These are phyloP conservation scores for Clitarchus hookeri DNA, from an alignment of 2,888 invertebrate species.

Conservation along the genomic window DNA sequence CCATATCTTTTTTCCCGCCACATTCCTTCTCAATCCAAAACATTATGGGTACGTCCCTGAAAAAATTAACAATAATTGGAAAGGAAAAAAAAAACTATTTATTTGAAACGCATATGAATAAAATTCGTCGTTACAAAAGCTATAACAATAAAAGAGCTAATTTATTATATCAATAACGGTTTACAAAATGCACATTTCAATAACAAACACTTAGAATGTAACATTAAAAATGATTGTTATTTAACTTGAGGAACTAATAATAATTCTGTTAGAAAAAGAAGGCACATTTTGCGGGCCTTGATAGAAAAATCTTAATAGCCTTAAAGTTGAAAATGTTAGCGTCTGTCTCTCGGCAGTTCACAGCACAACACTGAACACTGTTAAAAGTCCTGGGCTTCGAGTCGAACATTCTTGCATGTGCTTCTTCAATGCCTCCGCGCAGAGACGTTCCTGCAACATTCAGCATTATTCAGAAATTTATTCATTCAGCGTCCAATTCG, in stretches of 20 bases:
- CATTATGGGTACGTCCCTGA: too few species aligned
- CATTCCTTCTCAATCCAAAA: too few species aligned
- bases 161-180: background rate
- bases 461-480: too few species aligned
- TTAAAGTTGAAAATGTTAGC: background rate
- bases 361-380: background rate
- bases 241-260: background rate
- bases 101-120: background rate
- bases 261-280: constrained; percentile 7
- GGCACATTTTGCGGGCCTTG: background rate
- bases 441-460: background rate
- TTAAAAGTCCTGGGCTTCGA: background rate
- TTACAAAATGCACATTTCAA: background rate
- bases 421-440: background rate
- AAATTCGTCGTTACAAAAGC: background rate
- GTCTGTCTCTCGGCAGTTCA: background rate
- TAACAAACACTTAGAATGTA: constrained; percentile 22
- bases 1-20: too few species aligned
- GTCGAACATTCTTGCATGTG: background rate
- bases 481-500: too few species aligned
- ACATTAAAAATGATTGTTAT: constrained; percentile 14
- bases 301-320: background rate
- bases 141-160: background rate
- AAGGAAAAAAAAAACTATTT: background rate
- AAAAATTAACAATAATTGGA: too few species aligned